These are phyloP conservation scores for Rhinoraja longicauda DNA, from an alignment of 2,797 vertebrate species.

Conservation along the genomic window DNA sequence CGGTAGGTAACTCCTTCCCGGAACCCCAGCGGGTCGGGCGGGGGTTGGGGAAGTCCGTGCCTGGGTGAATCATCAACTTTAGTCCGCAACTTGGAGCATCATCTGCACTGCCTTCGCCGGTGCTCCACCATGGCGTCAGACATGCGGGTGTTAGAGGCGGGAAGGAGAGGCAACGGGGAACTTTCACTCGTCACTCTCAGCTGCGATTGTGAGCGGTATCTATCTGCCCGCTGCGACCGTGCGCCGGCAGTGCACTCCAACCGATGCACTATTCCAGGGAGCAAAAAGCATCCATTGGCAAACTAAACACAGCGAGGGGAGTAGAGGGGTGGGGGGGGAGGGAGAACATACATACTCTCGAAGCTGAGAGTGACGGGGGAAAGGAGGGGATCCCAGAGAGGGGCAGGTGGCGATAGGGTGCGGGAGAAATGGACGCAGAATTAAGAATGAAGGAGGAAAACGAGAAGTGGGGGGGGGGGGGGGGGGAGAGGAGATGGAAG, in stretches of 20 bases:
- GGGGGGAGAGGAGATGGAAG: too few relatives aligned
- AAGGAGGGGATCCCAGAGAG: not conserved
- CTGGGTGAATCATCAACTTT: too few relatives aligned
- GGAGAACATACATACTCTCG: too few relatives aligned
- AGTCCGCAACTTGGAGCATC: not conserved
- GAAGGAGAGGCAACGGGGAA: not conserved
- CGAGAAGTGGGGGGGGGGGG: not conserved
- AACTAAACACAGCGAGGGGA: not conserved
- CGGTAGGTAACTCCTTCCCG: slow-evolving; percentile 69
- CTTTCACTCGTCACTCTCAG: not conserved
- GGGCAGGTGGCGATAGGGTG: not conserved
- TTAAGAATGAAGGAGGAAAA: too few relatives aligned
- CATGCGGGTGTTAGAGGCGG: not conserved
- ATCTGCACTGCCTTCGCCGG: not conserved
- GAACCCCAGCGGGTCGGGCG: too few relatives aligned
- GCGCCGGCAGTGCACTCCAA: not conserved
- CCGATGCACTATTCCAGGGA: too few relatives aligned
- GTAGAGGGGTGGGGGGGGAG: not conserved
- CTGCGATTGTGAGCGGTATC: not conserved
- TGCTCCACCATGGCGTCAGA: not conserved
- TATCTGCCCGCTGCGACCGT: not conserved
- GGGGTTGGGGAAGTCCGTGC: too few relatives aligned
- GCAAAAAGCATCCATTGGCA: too few relatives aligned
- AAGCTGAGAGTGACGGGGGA: not conserved
- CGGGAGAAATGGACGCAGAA: not conserved